Percentiles rank a stretch among this genome's conserved stretches.
Evolutionary conservation across 1,140 invertebrate species (phyloP).

Genomic region (Reticulitermes speratus): DNA sequence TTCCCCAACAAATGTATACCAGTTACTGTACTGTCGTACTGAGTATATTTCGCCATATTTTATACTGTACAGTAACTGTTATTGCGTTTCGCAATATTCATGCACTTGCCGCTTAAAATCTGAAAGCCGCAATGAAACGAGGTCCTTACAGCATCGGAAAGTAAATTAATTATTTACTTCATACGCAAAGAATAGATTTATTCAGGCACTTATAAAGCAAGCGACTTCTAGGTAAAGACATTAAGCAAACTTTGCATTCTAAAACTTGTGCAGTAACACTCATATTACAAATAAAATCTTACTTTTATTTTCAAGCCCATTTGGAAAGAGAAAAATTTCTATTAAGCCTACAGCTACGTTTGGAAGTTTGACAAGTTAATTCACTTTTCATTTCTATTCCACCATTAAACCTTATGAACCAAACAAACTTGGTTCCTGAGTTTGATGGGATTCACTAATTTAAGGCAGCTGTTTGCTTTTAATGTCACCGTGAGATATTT

Average conservation of each 20-base stretch:
- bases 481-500: not conserved
- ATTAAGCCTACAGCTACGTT: not conserved
- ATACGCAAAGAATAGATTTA: not conserved
- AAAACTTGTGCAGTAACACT: not conserved
- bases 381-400: not conserved
- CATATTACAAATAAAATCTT: not conserved
- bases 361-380: not conserved
- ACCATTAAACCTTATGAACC: not conserved
- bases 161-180: not conserved
- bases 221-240: not conserved
- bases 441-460: constrained; percentile 8
- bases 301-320: not conserved
- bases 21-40: not conserved
- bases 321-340: not conserved
- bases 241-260: not conserved
- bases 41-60: not conserved
- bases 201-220: not conserved
- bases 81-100: not conserved
- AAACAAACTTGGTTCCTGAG: not conserved
- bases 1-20: not conserved
- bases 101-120: not conserved
- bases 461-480: not conserved
- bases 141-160: not conserved
- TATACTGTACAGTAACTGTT: not conserved
- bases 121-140: not conserved